These are phyloP conservation scores for Mus minutoides DNA, from an alignment of 2,797 vertebrate species.

Conservation along the genomic window DNA sequence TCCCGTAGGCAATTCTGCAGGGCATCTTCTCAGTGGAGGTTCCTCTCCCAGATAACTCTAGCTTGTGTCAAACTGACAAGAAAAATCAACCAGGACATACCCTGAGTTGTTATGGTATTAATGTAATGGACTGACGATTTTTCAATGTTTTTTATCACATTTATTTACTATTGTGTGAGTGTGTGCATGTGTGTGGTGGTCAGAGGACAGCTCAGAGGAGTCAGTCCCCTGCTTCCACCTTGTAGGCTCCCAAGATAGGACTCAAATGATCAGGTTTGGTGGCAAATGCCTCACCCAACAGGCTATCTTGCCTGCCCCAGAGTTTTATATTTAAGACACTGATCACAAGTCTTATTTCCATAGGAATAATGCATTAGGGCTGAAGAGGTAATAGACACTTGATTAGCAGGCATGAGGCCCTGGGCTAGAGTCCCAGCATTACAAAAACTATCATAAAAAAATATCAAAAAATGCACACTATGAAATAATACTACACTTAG, in stretches of 20 bases:
- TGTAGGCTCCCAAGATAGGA: not conserved
- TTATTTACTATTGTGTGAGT: not conserved
- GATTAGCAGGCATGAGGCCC: not conserved
- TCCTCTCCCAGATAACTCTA: not conserved
- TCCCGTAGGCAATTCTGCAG: not conserved
- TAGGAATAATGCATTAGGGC: not conserved
- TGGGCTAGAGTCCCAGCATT: not conserved
- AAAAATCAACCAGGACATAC: not conserved
- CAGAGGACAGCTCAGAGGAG: not conserved
- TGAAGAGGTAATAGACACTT: not conserved
- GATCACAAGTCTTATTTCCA: not conserved
- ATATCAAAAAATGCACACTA: constrained; percentile 7
- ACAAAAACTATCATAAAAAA: not conserved
- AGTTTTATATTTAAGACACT: constrained; percentile 54
- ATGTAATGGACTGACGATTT: constrained; percentile 16
- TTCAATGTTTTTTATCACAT: constrained; percentile 15
- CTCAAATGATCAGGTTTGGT: not conserved
- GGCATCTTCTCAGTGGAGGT: not conserved
- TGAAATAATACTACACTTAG: not conserved
- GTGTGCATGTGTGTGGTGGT: not conserved
- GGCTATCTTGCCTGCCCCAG: not conserved
- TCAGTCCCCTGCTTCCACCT: not conserved
- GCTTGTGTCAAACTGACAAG: not conserved
- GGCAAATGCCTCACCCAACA: not conserved
- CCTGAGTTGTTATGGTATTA: not conserved